These are phyloP conservation scores for Urocitellus parryii DNA, from an alignment of 2,113 vertebrate species.

Conservation along the genomic window DNA sequence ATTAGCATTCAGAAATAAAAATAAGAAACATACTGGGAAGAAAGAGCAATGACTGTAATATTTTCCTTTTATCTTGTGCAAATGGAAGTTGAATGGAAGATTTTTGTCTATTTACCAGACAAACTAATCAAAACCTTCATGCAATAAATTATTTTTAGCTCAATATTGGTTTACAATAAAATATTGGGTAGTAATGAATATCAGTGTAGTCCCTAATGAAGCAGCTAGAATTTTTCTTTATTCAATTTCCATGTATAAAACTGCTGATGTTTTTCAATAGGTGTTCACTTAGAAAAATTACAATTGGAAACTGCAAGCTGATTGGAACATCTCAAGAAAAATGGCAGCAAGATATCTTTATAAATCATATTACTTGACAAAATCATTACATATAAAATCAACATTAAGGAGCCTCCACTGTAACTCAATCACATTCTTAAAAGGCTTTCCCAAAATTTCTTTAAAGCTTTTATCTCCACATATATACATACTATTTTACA, in stretches of 20 bases:
- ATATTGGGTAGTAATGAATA: constrained; percentile 31
- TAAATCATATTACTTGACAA: not conserved
- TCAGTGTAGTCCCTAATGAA: not conserved
- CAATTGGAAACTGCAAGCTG: constrained; percentile 13
- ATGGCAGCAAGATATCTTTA: not conserved
- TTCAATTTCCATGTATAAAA: constrained; percentile 6
- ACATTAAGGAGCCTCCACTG: not conserved
- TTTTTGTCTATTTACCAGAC: not conserved
- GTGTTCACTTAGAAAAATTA: constrained; percentile 25
- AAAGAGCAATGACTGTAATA: not conserved
- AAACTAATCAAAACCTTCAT: not conserved
- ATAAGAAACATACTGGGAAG: not conserved
- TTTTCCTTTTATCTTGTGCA: not conserved
- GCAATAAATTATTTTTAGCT: not conserved
- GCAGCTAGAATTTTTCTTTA: not conserved
- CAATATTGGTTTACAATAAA: constrained; percentile 31
- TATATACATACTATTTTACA: not conserved
- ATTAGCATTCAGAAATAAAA: constrained; percentile 36
- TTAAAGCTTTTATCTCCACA: not conserved
- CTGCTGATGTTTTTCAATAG: not conserved
- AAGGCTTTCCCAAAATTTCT: not conserved
- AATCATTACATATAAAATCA: not conserved
- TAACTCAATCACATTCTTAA: not conserved
- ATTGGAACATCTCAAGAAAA: constrained; percentile 40
- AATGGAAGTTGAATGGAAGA: not conserved